Evolutionary conservation across 2,888 invertebrate genomes (phyloP), one percentile per base, ranked within the genome.

Genomic region (Monochamus alternatus): DNA sequence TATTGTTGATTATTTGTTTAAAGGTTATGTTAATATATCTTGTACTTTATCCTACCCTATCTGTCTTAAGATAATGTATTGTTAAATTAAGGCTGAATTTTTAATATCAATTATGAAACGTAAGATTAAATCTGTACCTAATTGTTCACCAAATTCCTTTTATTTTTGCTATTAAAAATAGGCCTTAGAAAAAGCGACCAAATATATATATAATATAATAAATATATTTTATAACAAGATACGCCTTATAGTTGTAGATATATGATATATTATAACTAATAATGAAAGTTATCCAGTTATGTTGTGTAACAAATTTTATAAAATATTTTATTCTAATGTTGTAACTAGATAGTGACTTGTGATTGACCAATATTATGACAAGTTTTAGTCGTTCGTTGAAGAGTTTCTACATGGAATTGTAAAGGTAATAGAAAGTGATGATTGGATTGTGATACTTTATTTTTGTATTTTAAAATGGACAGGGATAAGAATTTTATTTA

Each of bases 401-500:
- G 72, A 74, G 77, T 80, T 77, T 78, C 65, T 74, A 55, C 22
- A 75, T 72, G 81, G 78, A 79, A 76, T 74, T 77, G 80, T 75
- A 76, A 73, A 5, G 71, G 72, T 64, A 70, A 67, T 59, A 73
- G 80, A 79, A 81, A 78, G 82, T 85, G 82, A 81, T 78, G 79
- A 80, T 82, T 82, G 87, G 88, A 88, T 85, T 89, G 88, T 89
- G 88, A 89, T 89, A 88, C 84, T 87, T 87, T 88, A 88, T 89
- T 89, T 89, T 88, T 88, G 85, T 88, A 88, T 85, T 83, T 84
- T 76, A 81, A 73, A 79, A 79, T 81, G 84, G 82, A 83, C 82
- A 83, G 81, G 79, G 82, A 83, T 84, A 80, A 78, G 75, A 80
- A 74, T 86, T 87, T 87, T 86, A 84, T 86, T 86, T 85, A 84